phyloP scores from a whole-genome alignment of 2,888 invertebrate genomes.

The Drosophila maculinotata region DNA sequence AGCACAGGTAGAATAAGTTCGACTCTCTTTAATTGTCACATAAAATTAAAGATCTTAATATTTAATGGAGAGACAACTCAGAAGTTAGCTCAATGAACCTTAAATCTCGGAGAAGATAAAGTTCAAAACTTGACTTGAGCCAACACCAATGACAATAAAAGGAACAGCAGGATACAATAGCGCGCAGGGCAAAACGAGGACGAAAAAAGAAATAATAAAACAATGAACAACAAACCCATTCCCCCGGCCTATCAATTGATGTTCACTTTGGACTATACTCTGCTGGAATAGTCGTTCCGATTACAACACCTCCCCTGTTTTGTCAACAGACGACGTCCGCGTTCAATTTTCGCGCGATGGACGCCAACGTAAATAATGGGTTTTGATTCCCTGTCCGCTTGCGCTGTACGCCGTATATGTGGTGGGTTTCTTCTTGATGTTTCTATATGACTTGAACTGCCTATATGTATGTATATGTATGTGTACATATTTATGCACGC shows the following conservation, averaged over 20 bases:
- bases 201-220: conserved; percentile 21
- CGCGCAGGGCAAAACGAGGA: too few species aligned
- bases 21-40: too few species aligned
- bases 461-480: not conserved
- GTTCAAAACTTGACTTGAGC: conserved; percentile 37
- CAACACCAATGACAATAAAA: conserved; percentile 37
- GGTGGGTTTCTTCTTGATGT: conserved; percentile 43
- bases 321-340: not conserved
- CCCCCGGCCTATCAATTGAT: conserved; percentile 12
- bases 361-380: not conserved
- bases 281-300: not conserved
- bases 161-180: conserved; percentile 27
- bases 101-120: conserved; percentile 37
- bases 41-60: too few species aligned
- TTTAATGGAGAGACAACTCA: too few species aligned
- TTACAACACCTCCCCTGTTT: not conserved
- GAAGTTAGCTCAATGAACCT: not conserved
- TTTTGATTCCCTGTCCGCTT: conserved; percentile 3
- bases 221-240: conserved; percentile 11
- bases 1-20: too few species aligned
- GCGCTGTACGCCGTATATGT: conserved; percentile 13
- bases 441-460: conserved; percentile 27
- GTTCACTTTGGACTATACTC: conserved; percentile 1
- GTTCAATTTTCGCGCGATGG: not conserved
- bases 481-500: conserved; percentile 12